Evolutionary conservation across 2,888 invertebrate species (phyloP).

Genomic region (Leptarthrus brevirostris): DNA sequence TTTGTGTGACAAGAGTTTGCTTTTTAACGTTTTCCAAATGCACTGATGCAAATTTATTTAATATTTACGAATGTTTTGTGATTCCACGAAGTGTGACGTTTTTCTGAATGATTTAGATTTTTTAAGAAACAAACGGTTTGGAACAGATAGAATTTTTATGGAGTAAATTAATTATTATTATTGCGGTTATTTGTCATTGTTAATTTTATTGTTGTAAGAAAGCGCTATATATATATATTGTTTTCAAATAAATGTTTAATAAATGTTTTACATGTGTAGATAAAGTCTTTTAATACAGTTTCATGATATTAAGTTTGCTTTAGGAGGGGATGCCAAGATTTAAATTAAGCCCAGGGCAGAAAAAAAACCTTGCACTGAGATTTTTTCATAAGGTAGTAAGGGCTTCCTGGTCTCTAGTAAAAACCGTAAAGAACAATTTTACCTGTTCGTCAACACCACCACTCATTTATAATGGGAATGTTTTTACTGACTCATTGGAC

Average conservation of each 20-base stretch:
- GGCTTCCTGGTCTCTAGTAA: too few species aligned
- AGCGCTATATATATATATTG: neutral
- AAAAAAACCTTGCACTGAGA: too few species aligned
- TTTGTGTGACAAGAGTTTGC: neutral
- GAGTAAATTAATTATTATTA: neutral
- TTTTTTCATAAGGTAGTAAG: too few species aligned
- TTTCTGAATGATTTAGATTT: neutral
- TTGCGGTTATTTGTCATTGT: constrained; percentile 22
- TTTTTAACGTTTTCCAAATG: neutral
- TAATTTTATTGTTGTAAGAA: constrained; percentile 28
- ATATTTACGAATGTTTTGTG: neutral
- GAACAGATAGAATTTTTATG: neutral
- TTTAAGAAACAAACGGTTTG: neutral
- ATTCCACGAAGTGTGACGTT: neutral
- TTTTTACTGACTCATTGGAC: too few species aligned
- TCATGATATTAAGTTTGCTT: too few species aligned
- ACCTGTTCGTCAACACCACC: too few species aligned
- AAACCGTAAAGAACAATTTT: too few species aligned
- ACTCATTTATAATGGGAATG: too few species aligned
- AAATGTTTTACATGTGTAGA: constrained; percentile 24
- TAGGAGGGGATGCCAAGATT: too few species aligned
- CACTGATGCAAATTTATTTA: neutral
- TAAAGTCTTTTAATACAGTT: neutral
- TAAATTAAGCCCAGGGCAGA: too few species aligned
- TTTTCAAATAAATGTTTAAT: constrained; percentile 22